Evolutionary conservation across 2,888 invertebrate species (phyloP), one percentile per base, ranked within the genome.

Genomic region (Nemoura dubitans): DNA sequence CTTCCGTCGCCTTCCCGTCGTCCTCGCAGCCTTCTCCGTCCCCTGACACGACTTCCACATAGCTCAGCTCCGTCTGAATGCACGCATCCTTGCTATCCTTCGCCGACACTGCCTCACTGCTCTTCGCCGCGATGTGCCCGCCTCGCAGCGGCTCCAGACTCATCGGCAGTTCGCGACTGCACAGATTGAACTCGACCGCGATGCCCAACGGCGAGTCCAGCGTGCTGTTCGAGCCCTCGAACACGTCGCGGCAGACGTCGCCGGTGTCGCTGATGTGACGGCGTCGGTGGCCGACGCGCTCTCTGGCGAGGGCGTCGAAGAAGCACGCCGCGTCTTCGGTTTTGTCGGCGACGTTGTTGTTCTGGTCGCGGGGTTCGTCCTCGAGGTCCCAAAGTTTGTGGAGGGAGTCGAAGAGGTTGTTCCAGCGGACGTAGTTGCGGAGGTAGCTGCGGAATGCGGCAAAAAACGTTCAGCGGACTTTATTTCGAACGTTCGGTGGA

Each of bases 401-500:
- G 25, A 83, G 42, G n/a, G 26, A 26, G 83, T 83, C 26, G 43
- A 83, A 83, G 42, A 83, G 83, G 83, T 83, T 83, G 83, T 83
- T 83, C 83, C 83, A 83, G 3, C 83, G 83, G n/a, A 83, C 83
- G 25, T 83, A 42, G 43, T 83, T 83, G 25, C 83, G 36, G 5
- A 83, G 43, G 83, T 42, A 83, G 14, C 83, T 83, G 83, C n/a
- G 5, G 10, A 81, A 59, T 21, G 36, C 36, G 36, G 10, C 5
- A 36, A 10, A 36, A 36, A 36, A 36, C 10, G 36, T 3, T 36
- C 36, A 6, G 36, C n/a, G n/a, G n/a, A n/a, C n/a, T n/a, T n/a
- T n/a, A n/a, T n/a, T n/a, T n/a, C n/a, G n/a, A n/a, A n/a, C n/a
- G n/a, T n/a, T n/a, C n/a, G n/a, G n/a, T n/a, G n/a, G n/a, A n/a